Base-by-base conservation (phyloP, 2,113 vertebrate species). In the Neodontobutis hainanensis region DNA sequence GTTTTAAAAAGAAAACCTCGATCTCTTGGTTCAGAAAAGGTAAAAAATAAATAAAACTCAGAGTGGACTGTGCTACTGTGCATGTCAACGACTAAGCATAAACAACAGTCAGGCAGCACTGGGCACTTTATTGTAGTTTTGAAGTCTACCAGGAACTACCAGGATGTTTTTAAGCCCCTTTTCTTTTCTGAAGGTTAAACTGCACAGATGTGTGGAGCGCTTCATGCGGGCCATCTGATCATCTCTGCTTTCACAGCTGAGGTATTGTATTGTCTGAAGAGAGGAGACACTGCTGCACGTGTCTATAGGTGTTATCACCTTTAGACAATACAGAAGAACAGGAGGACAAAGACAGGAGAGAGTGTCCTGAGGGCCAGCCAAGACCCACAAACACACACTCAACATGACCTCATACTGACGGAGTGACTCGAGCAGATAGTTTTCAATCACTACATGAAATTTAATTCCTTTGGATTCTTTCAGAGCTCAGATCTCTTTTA, bases 251-350 rank as follows among this genome's bases (percentile, higher is more conserved):
- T 34, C 68, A 78, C 55, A 65, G 16, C 4, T 40, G 75, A 79
- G 82, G 78, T 80, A 85, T 78, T 77, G 80, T 83, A 84, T 85
- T 85, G 82, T 84, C 73, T 84, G 27, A 64, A 74, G 78, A 78
- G 70, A 85, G 81, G 61, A 64, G 49, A 35, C 62, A 61, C 74
- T 67, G 71, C 74, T 73, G 47, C 68, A 36, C 83, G 79, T 72
- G 71, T 80, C 80, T 78, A 81, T 90, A 70, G 69, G 79, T 88
- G 88, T 88, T 91, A 85, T 92, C 88, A 71, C 68, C 64, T 49
- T 32, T 65, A 90, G 87, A 91, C 90, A 91, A 91, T 89, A 81
- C 88, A 82, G 63, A 88, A 85, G 88, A 92, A 90, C 84, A 73
- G 74, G 53, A 87, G 78, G 82, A 90, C 89, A 92, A 89, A 90